Conservation (phyloP, 2,797 vertebrate species). For the Enteromius trimaculatus region DNA sequence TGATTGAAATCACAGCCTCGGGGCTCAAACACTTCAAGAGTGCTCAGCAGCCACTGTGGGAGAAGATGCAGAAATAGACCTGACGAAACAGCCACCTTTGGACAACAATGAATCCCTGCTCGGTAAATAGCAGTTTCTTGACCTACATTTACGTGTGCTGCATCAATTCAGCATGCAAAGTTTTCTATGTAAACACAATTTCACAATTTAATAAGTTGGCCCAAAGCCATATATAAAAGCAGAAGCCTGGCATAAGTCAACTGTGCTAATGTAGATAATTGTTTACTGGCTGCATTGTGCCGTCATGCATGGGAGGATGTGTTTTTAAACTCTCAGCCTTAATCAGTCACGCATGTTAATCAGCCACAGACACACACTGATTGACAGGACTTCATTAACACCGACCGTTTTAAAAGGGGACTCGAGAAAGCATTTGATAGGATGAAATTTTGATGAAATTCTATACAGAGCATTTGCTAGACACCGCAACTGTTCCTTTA, state of each 20-base stretch:
- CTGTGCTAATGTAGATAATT: constrained; percentile 53
- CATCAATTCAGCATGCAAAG: not conserved
- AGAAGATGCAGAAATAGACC: constrained; percentile 38
- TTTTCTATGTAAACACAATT: constrained; percentile 23
- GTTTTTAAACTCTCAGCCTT: constrained; percentile 64
- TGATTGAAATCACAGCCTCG: constrained; percentile 62
- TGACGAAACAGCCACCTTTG: constrained; percentile 16
- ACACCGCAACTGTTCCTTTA: constrained; percentile 76
- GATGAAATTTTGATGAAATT: constrained; percentile 9
- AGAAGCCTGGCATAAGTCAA: constrained; percentile 32
- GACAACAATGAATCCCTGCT: constrained; percentile 12
- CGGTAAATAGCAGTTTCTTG: not conserved
- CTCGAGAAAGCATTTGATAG: constrained; percentile 11
- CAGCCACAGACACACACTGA: constrained; percentile 62
- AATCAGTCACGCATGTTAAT: constrained; percentile 67
- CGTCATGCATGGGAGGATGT: constrained; percentile 65
- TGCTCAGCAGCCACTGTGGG: constrained; percentile 63
- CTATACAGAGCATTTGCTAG: not conserved
- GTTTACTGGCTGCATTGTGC: constrained; percentile 52
- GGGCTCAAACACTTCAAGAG: constrained; percentile 66
- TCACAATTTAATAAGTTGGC: not conserved
- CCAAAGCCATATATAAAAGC: constrained; percentile 52
- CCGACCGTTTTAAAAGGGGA: constrained; percentile 46
- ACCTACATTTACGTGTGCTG: constrained; percentile 1
- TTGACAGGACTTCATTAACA: constrained; percentile 62